phyloP scores from a whole-genome alignment of 1,140 invertebrate species.

The Pentalonia nigronervosa region DNA sequence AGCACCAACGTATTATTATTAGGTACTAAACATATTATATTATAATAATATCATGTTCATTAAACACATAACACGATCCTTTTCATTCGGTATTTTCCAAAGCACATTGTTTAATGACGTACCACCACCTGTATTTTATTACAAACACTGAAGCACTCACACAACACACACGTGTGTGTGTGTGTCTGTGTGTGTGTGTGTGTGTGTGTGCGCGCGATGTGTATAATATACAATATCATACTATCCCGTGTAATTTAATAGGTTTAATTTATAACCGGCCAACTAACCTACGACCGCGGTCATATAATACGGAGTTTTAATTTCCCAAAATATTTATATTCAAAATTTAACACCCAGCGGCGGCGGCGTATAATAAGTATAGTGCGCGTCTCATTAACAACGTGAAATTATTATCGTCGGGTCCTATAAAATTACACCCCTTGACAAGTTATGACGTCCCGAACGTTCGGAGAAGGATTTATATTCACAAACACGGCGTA shows the following conservation, averaged over 20 bases:
- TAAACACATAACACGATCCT: background rate
- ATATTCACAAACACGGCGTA: background rate
- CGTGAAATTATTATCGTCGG: conserved; percentile 36
- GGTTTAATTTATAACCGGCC: conserved; percentile 18
- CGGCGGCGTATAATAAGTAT: background rate
- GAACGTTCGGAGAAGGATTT: background rate
- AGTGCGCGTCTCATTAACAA: conserved; percentile 45
- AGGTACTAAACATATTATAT: background rate
- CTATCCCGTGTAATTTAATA: background rate
- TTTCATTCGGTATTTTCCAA: background rate
- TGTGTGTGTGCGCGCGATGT: too few relatives aligned
- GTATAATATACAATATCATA: background rate
- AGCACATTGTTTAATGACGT: conserved; percentile 9
- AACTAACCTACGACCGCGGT: conserved; percentile 16
- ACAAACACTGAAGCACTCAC: background rate
- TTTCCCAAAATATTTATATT: conserved; percentile 8
- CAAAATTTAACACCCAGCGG: conserved; percentile 41
- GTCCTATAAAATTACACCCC: conserved; percentile 40
- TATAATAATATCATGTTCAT: conserved; percentile 15
- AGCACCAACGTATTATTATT: background rate
- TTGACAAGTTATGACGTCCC: conserved; percentile 21
- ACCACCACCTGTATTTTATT: background rate
- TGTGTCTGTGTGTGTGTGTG: too few relatives aligned
- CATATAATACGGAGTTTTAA: conserved; percentile 18
- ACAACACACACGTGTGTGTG: background rate